Evolutionary conservation across 1,140 invertebrate genomes (phyloP).

Genomic region (Magallana gigas): DNA sequence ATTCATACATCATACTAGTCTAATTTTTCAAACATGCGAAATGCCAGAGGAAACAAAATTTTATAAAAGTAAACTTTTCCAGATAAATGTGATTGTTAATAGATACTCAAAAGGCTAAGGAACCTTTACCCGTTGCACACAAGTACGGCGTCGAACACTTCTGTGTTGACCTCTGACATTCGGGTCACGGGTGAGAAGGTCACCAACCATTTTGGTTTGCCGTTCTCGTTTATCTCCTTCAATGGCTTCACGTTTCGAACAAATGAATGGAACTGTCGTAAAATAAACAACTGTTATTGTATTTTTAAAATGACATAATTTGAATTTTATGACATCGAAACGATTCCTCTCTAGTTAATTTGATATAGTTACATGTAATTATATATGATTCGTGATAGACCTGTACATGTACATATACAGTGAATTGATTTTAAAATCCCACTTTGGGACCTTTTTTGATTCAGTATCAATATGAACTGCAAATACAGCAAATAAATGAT

Average conservation of each 20-base stretch:
- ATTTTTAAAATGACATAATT: too few relatives aligned
- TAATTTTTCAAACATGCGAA: neutral
- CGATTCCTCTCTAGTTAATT: too few relatives aligned
- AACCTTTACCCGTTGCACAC: neutral
- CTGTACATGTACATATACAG: neutral
- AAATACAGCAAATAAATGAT: too few relatives aligned
- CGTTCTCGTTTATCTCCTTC: neutral
- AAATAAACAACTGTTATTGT: neutral
- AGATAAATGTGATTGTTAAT: too few relatives aligned
- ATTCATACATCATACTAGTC: too few relatives aligned
- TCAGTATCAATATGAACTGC: too few relatives aligned
- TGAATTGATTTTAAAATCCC: neutral
- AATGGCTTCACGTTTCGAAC: constrained; percentile 9
- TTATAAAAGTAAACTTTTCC: neutral
- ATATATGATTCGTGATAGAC: neutral
- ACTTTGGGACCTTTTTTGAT: neutral
- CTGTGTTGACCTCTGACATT: neutral
- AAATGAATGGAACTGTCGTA: neutral
- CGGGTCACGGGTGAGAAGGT: neutral
- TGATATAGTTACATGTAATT: too few relatives aligned
- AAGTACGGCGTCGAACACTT: constrained; percentile 14
- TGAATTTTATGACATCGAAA: too few relatives aligned
- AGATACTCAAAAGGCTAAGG: too few relatives aligned
- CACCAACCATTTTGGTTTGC: neutral
- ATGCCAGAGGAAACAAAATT: neutral